phyloP scores from a whole-genome alignment of 2,113 vertebrate genomes.

The Ageneiosus marmoratus region DNA sequence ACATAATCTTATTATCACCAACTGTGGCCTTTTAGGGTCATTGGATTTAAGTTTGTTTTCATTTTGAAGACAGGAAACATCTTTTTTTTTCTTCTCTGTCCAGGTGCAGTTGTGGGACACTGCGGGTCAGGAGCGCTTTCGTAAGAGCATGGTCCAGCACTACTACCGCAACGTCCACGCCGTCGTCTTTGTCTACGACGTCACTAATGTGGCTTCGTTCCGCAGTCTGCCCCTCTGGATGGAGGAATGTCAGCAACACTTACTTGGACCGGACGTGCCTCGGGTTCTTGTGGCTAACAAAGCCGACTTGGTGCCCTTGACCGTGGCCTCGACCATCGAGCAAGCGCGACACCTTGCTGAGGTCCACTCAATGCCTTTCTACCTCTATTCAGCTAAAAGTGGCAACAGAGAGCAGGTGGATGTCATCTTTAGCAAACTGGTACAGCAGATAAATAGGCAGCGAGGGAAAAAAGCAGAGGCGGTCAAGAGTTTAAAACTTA shows the following conservation, averaged over 20 bases:
- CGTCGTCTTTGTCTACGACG: slow-evolving; percentile 90
- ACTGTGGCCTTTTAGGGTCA: background rate
- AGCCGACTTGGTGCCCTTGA: slow-evolving; percentile 77
- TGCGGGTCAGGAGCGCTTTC: slow-evolving; percentile 82
- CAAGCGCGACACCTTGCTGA: slow-evolving; percentile 86
- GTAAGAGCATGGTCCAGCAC: slow-evolving; percentile 64
- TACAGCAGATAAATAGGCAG: slow-evolving; percentile 86
- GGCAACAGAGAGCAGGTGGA: slow-evolving; percentile 82
- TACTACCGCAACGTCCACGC: slow-evolving; percentile 95
- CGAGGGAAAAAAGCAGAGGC: slow-evolving; percentile 62
- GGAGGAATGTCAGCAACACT: slow-evolving; percentile 90
- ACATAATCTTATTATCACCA: background rate
- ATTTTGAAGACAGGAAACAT: too few species aligned
- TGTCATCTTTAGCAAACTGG: slow-evolving; percentile 86
- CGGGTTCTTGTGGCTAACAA: slow-evolving; percentile 95
- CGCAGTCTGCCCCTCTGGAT: slow-evolving; percentile 84
- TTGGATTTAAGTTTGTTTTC: too few species aligned
- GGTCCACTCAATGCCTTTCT: slow-evolving; percentile 85
- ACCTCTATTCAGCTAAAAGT: slow-evolving; percentile 92
- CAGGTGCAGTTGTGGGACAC: slow-evolving; percentile 98
- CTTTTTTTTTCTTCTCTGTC: background rate
- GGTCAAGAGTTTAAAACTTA: slow-evolving; percentile 63
- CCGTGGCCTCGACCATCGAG: slow-evolving; percentile 81
- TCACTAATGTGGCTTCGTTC: slow-evolving; percentile 86
- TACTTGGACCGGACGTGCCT: slow-evolving; percentile 81